phyloP scores from a whole-genome alignment of 2,888 invertebrate genomes.

The Liopterus haemorrhoidalis region DNA sequence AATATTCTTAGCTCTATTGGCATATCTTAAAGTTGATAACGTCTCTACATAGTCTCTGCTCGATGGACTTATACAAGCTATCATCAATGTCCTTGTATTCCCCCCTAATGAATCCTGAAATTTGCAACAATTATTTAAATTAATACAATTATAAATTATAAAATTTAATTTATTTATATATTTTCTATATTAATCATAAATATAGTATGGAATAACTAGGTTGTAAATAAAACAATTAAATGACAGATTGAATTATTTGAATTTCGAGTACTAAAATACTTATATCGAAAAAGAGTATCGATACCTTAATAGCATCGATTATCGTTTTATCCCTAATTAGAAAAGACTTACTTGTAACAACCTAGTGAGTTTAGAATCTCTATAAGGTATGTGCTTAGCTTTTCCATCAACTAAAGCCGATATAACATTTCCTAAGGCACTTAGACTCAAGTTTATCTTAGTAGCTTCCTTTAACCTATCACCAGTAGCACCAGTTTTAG shows the following conservation, averaged over 20 bases:
- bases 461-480: constrained; percentile 82
- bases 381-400: constrained; percentile 72
- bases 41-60: constrained; percentile 81
- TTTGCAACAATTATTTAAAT: background rate
- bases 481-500: constrained; percentile 78
- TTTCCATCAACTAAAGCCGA: constrained; percentile 79
- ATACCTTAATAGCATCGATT: background rate
- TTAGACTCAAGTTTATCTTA: constrained; percentile 81
- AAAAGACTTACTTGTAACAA: constrained; percentile 55
- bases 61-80: constrained; percentile 77
- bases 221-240: background rate
- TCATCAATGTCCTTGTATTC: constrained; percentile 84
- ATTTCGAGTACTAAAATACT: background rate
- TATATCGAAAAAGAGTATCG: no score
- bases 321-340: background rate
- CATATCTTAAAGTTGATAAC: constrained; percentile 73
- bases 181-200: background rate
- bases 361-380: constrained; percentile 80
- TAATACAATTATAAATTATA: no score
- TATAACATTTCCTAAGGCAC: constrained; percentile 84
- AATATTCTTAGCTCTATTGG: constrained; percentile 80
- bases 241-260: background rate
- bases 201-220: background rate
- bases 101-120: constrained; percentile 72
- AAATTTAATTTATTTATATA: no score